Evolutionary conservation across 2,888 invertebrate genomes (phyloP).

Genomic region (Chouioia cunea): DNA sequence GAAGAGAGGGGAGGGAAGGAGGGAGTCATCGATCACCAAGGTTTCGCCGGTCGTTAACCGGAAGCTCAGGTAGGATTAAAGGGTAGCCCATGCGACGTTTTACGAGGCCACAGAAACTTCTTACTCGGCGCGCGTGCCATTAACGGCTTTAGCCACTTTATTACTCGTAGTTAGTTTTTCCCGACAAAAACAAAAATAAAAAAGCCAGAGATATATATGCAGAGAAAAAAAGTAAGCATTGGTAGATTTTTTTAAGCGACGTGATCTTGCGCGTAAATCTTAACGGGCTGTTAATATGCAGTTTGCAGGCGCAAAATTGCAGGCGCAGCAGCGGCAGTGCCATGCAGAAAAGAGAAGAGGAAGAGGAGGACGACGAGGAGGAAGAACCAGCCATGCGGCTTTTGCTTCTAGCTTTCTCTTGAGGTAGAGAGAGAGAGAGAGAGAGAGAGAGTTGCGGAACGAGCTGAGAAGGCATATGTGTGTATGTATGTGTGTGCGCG

Average conservation of each 20-base stretch:
- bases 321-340: too few relatives aligned
- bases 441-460: background rate
- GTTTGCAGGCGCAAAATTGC: background rate
- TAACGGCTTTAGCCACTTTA: conserved; percentile 29
- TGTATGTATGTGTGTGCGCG: too few relatives aligned
- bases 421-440: conserved; percentile 1
- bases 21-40: conserved; percentile 23
- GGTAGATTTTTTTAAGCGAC: background rate
- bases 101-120: background rate
- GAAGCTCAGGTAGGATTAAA: conserved; percentile 36
- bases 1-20: background rate
- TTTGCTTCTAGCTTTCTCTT: conserved; percentile 40
- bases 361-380: background rate
- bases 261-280: too few relatives aligned
- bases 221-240: background rate
- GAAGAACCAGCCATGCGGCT: conserved; percentile 32
- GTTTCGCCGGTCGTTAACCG: conserved; percentile 30
- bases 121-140: conserved; percentile 14
- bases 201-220: background rate
- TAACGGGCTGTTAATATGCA: conserved; percentile 17
- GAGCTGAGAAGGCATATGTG: background rate
- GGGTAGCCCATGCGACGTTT: conserved; percentile 6
- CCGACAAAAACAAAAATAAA: too few relatives aligned
- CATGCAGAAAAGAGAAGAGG: too few relatives aligned
- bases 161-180: conserved; percentile 8